Conservation (phyloP, 2,888 invertebrate species). For the Coremacera marginata region DNA sequence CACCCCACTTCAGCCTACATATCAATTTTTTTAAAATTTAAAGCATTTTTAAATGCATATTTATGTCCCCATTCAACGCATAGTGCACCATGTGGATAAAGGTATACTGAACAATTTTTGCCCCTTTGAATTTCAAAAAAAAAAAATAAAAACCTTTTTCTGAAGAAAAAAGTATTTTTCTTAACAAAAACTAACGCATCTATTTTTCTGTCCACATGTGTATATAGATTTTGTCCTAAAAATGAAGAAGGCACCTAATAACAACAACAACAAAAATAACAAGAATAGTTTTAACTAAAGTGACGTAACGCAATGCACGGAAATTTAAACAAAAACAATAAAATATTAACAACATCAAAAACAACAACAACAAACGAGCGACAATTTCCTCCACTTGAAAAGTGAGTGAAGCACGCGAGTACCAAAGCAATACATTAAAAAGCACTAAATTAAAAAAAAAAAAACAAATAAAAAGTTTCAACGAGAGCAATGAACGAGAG, state of each 20-base stretch:
- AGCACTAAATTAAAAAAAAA: background rate
- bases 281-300: background rate
- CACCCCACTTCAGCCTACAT: too few relatives aligned
- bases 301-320: background rate
- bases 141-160: background rate
- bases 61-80: too few relatives aligned
- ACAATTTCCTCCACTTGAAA: background rate
- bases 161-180: background rate
- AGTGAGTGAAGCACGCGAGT: background rate
- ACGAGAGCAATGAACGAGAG: background rate
- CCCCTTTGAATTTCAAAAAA: too few relatives aligned
- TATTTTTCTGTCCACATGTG: too few relatives aligned
- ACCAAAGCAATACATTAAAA: background rate
- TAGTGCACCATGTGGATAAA: too few relatives aligned
- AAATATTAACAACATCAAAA: background rate
- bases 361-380: background rate
- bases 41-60: too few relatives aligned
- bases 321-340: background rate
- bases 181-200: background rate
- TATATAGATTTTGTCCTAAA: background rate
- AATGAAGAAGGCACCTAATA: background rate
- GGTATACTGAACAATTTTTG: too few relatives aligned
- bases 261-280: constrained; percentile 1
- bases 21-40: too few relatives aligned
- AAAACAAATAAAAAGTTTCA: background rate